Conservation (phyloP, 2,888 invertebrate genomes). For the Cryptocephalus primarius region DNA sequence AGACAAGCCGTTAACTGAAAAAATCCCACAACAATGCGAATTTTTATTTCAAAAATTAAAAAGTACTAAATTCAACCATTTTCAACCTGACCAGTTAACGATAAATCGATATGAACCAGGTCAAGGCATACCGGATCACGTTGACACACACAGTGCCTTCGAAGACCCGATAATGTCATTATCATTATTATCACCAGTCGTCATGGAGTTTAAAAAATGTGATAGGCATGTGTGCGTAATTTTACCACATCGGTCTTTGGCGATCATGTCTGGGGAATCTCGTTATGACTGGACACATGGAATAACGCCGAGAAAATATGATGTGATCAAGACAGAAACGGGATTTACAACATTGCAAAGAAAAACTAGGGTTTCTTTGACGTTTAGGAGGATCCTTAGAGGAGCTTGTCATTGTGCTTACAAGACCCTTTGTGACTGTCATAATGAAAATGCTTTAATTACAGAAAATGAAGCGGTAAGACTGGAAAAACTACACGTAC, state of each 20-base stretch:
- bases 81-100: conserved; percentile 70
- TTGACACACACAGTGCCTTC: conserved; percentile 93
- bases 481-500: conserved; percentile 68
- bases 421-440: conserved; percentile 57
- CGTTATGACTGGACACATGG: conserved; percentile 77
- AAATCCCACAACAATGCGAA: conserved; percentile 61
- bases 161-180: conserved; percentile 78
- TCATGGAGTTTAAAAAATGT: conserved; percentile 80
- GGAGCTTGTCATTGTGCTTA: conserved; percentile 54
- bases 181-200: conserved; percentile 68
- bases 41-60: conserved; percentile 50
- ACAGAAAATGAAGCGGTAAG: conserved; percentile 39
- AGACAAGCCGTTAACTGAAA: conserved; percentile 49
- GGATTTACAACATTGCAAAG: conserved; percentile 45
- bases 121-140: conserved; percentile 90
- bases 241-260: conserved; percentile 59
- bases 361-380: conserved; percentile 64
- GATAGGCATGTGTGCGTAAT: conserved; percentile 48
- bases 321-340: conserved; percentile 50
- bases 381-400: conserved; percentile 53
- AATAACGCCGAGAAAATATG: conserved; percentile 74
- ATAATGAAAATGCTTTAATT: not conserved
- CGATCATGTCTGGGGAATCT: conserved; percentile 67
- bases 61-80: conserved; percentile 33
- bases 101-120: conserved; percentile 76